Base-by-base conservation (phyloP, 2,797 vertebrate genomes). In the Chaenodraco wilsoni region DNA sequence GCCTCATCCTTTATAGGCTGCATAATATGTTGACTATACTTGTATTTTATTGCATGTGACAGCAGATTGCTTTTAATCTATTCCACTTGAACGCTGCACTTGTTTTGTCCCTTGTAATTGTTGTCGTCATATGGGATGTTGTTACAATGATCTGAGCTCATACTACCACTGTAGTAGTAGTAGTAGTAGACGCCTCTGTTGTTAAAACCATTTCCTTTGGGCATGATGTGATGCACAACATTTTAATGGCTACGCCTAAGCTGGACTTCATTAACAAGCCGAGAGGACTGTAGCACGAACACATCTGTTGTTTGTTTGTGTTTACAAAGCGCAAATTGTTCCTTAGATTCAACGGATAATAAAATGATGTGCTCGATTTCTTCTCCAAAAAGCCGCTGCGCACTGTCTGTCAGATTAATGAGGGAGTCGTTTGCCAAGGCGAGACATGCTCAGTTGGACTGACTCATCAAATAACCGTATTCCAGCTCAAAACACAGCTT, bases 261-360 rank as follows among this genome's bases (percentile, higher is more conserved):
- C 72, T 68, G 41, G 41, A 59, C 31, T 65, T 65, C 21, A 78
- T 82, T 76, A 61, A 46, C 23, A 45, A 76, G 16, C 49, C 56
- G 21, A 62, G 40, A 54, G 66, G 69, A 72, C 27, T 65, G 65
- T 72, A 72, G 46, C 74, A 72, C 61, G 63, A 82, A 86, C 78
- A 82, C 84, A 83, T 73, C 77, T 84, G 87, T 61, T 88, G 81
- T 73, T 82, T 81, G 80, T 85, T 86, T 85, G 66, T 73, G 48
- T 74, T 81, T 56, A 55, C 67, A 82, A 81, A 69, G 37, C 55
- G 49, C 54, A 79, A 86, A 69, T 83, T 87, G 66, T 62, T 84
- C 71, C 72, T 60, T 61, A 58, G 51, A 82, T 80, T 78, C 33
- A 64, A 50, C 57, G 60, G 65, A 77, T 78, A 70, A 84, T 81